phyloP scores from a whole-genome alignment of 2,797 vertebrate species.

The Kryptolebias ocellatus region DNA sequence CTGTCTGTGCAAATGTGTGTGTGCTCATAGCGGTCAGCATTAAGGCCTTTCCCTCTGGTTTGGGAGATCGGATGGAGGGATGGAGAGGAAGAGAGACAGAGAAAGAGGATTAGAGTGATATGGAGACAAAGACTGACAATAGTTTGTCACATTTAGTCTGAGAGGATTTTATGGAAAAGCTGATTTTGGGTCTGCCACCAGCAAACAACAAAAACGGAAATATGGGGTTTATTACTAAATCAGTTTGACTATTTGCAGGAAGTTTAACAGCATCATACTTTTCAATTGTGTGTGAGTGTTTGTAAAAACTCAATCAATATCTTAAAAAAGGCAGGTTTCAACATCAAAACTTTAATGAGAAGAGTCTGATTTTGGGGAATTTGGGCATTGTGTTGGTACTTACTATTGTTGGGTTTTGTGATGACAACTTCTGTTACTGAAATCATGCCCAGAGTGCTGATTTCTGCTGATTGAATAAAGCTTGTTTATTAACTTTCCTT shows the following conservation, averaged over 20 bases:
- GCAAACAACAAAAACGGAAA: slow-evolving; percentile 73
- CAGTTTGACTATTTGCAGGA: slow-evolving; percentile 67
- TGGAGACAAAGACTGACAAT: slow-evolving; percentile 79
- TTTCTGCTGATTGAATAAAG: neutral
- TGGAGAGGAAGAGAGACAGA: slow-evolving; percentile 44
- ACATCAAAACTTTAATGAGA: neutral
- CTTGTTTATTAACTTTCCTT: too few relatives aligned
- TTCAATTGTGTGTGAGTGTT: slow-evolving; percentile 13
- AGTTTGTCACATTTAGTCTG: slow-evolving; percentile 79
- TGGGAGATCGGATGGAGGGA: slow-evolving; percentile 64
- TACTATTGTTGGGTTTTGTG: neutral
- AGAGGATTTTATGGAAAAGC: slow-evolving; percentile 80
- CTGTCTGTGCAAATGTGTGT: slow-evolving; percentile 28
- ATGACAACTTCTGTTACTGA: neutral
- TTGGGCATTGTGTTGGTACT: neutral
- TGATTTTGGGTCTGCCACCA: slow-evolving; percentile 80
- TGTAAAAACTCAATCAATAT: slow-evolving; percentile 1
- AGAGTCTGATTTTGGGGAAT: neutral
- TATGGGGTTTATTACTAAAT: slow-evolving; percentile 75
- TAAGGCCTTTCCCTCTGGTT: slow-evolving; percentile 62
- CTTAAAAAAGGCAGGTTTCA: slow-evolving; percentile 2
- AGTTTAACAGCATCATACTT: slow-evolving; percentile 53
- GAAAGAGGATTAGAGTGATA: slow-evolving; percentile 80
- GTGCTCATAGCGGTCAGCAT: slow-evolving; percentile 64
- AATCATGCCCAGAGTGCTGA: neutral